These are phyloP conservation scores for Seriola quinqueradiata DNA, from an alignment of 2,113 vertebrate genomes.

Conservation along the genomic window DNA sequence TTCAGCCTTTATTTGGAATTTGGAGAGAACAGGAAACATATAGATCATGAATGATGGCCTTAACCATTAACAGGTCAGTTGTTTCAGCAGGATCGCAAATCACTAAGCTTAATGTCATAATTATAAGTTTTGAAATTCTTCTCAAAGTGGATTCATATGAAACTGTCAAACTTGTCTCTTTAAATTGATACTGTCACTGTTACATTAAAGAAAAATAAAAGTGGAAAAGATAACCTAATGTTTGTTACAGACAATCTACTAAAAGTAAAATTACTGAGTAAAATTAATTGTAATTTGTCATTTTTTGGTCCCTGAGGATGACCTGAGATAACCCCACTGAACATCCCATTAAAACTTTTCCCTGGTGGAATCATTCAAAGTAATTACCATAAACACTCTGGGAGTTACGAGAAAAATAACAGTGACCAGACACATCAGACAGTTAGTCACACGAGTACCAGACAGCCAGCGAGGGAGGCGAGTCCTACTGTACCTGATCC, in stretches of 20 bases:
- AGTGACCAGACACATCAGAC: slow-evolving; percentile 60
- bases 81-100: too few species aligned
- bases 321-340: slow-evolving; percentile 7
- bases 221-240: neutral
- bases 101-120: too few species aligned
- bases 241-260: neutral
- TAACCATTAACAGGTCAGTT: too few species aligned
- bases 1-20: too few species aligned
- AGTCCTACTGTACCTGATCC: slow-evolving; percentile 86
- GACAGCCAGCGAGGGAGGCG: slow-evolving; percentile 43
- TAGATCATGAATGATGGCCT: too few species aligned
- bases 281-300: neutral
- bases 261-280: too few species aligned
- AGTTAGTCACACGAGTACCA: slow-evolving; percentile 55
- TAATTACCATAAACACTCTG: neutral
- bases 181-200: too few species aligned
- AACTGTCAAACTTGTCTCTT: too few species aligned
- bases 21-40: too few species aligned
- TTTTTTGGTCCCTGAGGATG: neutral
- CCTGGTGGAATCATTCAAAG: neutral
- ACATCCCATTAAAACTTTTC: neutral
- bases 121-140: too few species aligned
- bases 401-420: slow-evolving; percentile 20
- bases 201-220: too few species aligned
- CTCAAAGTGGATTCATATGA: neutral